Evolutionary conservation across 2,888 invertebrate species (phyloP).

Genomic region (Melinaea menophilus): DNA sequence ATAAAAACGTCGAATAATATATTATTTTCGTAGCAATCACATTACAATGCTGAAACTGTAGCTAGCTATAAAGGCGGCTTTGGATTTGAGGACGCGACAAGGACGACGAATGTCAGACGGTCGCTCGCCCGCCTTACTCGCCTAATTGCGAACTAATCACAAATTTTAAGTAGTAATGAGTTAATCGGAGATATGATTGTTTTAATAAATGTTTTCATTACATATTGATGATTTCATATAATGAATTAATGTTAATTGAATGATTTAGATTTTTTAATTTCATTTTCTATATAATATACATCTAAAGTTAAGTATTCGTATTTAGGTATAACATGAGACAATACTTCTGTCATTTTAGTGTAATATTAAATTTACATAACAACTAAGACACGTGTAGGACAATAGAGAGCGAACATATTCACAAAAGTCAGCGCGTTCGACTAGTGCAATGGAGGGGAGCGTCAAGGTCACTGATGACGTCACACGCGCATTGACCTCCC

Average conservation of each 20-base stretch:
- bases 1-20: too few relatives aligned
- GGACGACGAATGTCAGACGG: constrained; percentile 66
- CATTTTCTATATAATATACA: too few relatives aligned
- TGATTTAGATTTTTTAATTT: too few relatives aligned
- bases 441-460: constrained; percentile 46
- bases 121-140: constrained; percentile 53
- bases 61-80: constrained; percentile 30
- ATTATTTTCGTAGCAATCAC: constrained; percentile 17
- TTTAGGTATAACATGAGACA: too few relatives aligned
- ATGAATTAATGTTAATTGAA: too few relatives aligned
- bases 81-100: constrained; percentile 43
- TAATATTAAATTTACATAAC: constrained; percentile 9
- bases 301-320: too few relatives aligned
- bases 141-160: constrained; percentile 55
- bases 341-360: not conserved
- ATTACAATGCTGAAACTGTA: constrained; percentile 22
- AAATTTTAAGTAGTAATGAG: constrained; percentile 24
- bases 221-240: too few relatives aligned
- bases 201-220: too few relatives aligned
- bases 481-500: constrained; percentile 72
- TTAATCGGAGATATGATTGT: not conserved
- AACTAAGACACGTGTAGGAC: constrained; percentile 15
- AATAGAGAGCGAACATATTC: constrained; percentile 14
- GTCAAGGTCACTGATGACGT: constrained; percentile 77
- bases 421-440: constrained; percentile 33